phyloP scores from a whole-genome alignment of 2,113 vertebrate genomes.

The Percina caprodes region DNA sequence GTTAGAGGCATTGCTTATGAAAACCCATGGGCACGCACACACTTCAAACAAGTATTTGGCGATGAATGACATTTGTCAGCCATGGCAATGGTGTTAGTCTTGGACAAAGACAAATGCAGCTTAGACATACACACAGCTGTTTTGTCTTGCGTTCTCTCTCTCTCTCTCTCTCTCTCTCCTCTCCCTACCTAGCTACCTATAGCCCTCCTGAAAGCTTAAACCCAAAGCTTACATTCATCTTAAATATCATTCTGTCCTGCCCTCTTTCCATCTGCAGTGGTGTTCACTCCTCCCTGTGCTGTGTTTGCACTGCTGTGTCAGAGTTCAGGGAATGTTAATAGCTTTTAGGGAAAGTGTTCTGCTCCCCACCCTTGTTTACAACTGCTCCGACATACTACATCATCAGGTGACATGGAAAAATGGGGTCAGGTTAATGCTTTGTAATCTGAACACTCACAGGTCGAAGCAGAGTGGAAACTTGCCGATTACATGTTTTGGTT shows the following conservation, averaged over 20 bases:
- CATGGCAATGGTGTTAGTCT: slow-evolving; percentile 58
- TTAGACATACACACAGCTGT: slow-evolving; percentile 26
- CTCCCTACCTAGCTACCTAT: background rate
- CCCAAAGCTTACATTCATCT: background rate
- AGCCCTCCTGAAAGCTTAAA: slow-evolving; percentile 8
- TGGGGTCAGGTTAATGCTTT: slow-evolving; percentile 24
- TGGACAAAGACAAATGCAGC: slow-evolving; percentile 45
- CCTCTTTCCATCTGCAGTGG: slow-evolving; percentile 74
- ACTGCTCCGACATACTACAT: slow-evolving; percentile 30
- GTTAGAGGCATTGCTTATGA: too few relatives aligned
- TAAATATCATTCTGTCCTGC: slow-evolving; percentile 39
- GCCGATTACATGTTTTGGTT: slow-evolving; percentile 39
- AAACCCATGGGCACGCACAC: background rate
- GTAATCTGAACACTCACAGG: slow-evolving; percentile 16
- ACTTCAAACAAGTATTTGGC: slow-evolving; percentile 26
- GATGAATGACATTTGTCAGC: slow-evolving; percentile 14
- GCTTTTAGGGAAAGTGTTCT: slow-evolving; percentile 46
- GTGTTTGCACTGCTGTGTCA: slow-evolving; percentile 22
- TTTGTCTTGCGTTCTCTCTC: slow-evolving; percentile 3
- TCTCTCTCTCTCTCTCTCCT: too few relatives aligned
- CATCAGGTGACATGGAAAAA: too few relatives aligned
- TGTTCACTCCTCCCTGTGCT: slow-evolving; percentile 25
- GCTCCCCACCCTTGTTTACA: slow-evolving; percentile 55
- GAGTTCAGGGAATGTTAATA: slow-evolving; percentile 47
- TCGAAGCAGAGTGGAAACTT: slow-evolving; percentile 79